Conservation (phyloP, 1,140 invertebrate species). For the Drosophila sucinea region DNA sequence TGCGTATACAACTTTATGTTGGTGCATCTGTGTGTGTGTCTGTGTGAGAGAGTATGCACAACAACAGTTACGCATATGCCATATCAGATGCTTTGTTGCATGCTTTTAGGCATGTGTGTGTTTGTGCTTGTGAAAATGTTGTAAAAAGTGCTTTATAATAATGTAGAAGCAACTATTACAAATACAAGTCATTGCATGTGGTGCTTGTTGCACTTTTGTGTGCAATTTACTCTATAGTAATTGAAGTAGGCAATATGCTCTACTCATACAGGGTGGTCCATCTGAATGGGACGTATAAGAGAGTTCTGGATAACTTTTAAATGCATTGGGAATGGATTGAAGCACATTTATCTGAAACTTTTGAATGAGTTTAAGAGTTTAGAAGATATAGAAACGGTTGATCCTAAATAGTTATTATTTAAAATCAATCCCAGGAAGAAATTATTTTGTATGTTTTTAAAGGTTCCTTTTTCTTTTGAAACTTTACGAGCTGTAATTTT, state of each 20-base stretch:
- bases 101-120: slow-evolving; percentile 42
- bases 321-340: no score
- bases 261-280: neutral
- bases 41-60: neutral
- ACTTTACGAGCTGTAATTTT: neutral
- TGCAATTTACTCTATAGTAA: neutral
- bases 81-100: slow-evolving; percentile 35
- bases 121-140: slow-evolving; percentile 10
- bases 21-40: neutral
- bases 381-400: no score
- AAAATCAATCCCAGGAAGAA: no score
- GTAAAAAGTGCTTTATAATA: slow-evolving; percentile 54
- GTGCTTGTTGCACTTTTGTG: slow-evolving; percentile 32
- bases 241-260: neutral
- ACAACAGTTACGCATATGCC: slow-evolving; percentile 30
- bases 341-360: no score
- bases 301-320: neutral
- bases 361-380: no score
- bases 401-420: no score
- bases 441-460: no score
- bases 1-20: neutral
- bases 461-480: no score
- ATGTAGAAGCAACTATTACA: slow-evolving; percentile 39
- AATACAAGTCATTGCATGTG: slow-evolving; percentile 33
- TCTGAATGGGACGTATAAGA: neutral